Percentiles rank a stretch among this genome's conserved stretches.
Conservation (phyloP, 2,888 invertebrate genomes). For the Drosophila barbarae region DNA sequence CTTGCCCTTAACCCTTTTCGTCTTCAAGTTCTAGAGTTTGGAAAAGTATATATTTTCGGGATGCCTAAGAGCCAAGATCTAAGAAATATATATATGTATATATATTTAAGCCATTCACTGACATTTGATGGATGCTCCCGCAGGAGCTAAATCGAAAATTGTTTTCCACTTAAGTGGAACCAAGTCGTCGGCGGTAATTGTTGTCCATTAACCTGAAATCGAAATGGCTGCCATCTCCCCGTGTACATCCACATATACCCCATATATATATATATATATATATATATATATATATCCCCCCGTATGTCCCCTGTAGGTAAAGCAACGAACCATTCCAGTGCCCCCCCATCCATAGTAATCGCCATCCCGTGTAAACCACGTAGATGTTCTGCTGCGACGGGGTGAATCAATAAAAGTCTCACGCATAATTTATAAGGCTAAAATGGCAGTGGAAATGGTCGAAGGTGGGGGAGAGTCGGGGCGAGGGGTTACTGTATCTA, state of each 20-base stretch:
- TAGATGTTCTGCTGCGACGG: slow-evolving; percentile 32
- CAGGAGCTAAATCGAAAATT: slow-evolving; percentile 44
- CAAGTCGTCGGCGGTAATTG: slow-evolving; percentile 26
- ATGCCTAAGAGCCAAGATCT: not conserved
- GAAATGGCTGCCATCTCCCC: slow-evolving; percentile 23
- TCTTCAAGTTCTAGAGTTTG: not conserved
- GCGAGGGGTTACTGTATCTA: slow-evolving; percentile 25
- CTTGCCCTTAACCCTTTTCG: not conserved
- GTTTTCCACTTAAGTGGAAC: slow-evolving; percentile 47
- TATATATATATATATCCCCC: not conserved
- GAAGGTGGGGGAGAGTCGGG: not conserved
- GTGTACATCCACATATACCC: too few species aligned
- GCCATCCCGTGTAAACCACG: slow-evolving; percentile 25
- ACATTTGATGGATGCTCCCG: slow-evolving; percentile 10
- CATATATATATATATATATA: not conserved
- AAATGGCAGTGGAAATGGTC: slow-evolving; percentile 40
- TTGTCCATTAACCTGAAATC: slow-evolving; percentile 34
- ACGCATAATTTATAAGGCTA: slow-evolving; percentile 63
- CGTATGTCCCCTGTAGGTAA: not conserved
- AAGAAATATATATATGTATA: not conserved
- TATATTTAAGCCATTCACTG: not conserved
- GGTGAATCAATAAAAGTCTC: slow-evolving; percentile 57
- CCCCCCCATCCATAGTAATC: slow-evolving; percentile 11
- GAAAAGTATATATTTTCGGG: too few species aligned
- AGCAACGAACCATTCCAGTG: not conserved